Evolutionary conservation across 2,113 vertebrate species (phyloP).

Genomic region (Lanius ludovicianus): DNA sequence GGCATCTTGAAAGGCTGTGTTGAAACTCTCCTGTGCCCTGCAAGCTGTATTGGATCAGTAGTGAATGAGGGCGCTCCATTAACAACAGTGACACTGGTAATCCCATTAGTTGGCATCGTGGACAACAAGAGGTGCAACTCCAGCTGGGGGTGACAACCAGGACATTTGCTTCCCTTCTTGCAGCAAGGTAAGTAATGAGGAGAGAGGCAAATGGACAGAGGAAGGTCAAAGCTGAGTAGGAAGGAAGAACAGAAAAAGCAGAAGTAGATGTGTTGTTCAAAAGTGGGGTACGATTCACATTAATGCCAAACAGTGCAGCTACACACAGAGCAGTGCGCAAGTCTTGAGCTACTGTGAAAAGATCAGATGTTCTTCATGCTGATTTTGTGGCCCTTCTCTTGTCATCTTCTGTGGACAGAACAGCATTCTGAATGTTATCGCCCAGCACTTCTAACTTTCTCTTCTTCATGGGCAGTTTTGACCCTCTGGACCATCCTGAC

Average conservation of each 20-base stretch:
- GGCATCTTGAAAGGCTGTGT: neutral
- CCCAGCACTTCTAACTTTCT: neutral
- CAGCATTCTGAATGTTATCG: neutral
- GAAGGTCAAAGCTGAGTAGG: neutral
- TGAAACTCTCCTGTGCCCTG: neutral
- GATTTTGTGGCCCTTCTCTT: neutral
- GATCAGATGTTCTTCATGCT: neutral
- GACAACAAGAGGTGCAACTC: neutral
- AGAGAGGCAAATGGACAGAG: neutral
- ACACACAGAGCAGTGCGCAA: neutral
- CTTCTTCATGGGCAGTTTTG: neutral
- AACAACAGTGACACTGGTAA: neutral
- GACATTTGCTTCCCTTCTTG: neutral
- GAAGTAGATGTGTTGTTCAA: neutral
- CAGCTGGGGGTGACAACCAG: neutral
- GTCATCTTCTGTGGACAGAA: neutral
- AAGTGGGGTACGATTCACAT: neutral
- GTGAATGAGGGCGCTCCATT: neutral
- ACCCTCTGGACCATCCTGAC: neutral
- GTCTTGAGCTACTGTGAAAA: neutral
- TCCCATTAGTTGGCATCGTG: neutral
- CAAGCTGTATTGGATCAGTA: neutral
- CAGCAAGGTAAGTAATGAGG: neutral
- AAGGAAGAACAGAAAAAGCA: neutral
- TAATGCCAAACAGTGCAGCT: neutral